These are phyloP conservation scores for Samia ricini DNA, from an alignment of 1,140 invertebrate genomes.

Conservation along the genomic window DNA sequence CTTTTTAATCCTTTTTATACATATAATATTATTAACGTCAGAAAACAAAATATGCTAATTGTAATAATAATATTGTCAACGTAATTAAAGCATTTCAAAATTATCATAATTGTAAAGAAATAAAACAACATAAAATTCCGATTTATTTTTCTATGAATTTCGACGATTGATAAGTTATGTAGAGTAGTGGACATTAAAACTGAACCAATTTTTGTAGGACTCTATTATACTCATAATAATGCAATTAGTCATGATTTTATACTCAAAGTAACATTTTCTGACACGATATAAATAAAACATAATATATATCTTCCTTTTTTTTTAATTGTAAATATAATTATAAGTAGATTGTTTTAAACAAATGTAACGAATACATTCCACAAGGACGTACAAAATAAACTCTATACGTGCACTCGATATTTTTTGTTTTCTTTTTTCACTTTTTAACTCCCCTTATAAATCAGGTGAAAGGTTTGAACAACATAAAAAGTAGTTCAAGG, in stretches of 20 bases:
- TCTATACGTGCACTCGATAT: conserved; percentile 63
- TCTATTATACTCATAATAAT: conserved; percentile 46
- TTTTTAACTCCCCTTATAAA: background rate
- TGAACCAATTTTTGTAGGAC: background rate
- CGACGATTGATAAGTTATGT: background rate
- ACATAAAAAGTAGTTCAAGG: too few relatives aligned
- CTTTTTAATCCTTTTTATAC: background rate
- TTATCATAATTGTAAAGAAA: too few relatives aligned
- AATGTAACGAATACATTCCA: conserved; percentile 59
- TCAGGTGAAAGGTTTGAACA: background rate
- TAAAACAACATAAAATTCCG: too few relatives aligned
- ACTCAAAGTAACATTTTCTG: conserved; percentile 59
- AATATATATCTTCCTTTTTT: conserved; percentile 21
- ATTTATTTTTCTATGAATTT: background rate
- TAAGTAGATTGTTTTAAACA: conserved; percentile 56
- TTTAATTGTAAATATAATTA: conserved; percentile 61
- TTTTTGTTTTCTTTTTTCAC: conserved; percentile 43
- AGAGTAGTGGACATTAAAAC: background rate
- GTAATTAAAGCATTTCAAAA: too few relatives aligned
- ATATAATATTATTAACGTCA: background rate
- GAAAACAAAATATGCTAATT: background rate
- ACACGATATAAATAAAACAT: conserved; percentile 11
- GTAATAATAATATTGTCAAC: too few relatives aligned
- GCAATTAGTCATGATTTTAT: conserved; percentile 49
- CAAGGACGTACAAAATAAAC: conserved; percentile 70